These are phyloP conservation scores for Spodoptera exigua DNA, from an alignment of 2,888 invertebrate genomes.

Conservation along the genomic window DNA sequence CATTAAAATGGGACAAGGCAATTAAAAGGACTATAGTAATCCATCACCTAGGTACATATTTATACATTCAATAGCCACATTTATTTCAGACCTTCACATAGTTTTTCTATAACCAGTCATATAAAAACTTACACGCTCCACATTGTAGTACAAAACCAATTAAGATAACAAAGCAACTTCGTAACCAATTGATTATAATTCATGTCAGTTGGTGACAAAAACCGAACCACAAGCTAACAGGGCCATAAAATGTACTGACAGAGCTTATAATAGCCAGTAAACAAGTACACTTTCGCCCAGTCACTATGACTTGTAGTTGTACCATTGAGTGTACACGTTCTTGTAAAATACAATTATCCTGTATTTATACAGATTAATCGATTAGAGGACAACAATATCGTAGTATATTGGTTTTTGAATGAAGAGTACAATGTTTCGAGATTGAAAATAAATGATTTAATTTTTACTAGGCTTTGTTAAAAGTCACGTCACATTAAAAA, in stretches of 20 bases:
- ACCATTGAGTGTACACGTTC: slow-evolving; percentile 49
- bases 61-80: not conserved
- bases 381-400: slow-evolving; percentile 13
- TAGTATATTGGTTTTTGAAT: no score
- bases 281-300: slow-evolving; percentile 59
- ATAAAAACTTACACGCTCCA: slow-evolving; percentile 14
- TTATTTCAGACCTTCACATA: not conserved
- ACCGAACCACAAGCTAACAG: slow-evolving; percentile 31
- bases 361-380: slow-evolving; percentile 29
- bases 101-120: slow-evolving; percentile 1
- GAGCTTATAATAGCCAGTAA: slow-evolving; percentile 36
- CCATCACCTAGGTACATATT: no score
- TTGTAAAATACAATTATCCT: slow-evolving; percentile 18
- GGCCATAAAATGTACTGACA: slow-evolving; percentile 46
- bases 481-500: no score
- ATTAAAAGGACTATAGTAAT: no score
- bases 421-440: no score
- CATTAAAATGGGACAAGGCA: no score
- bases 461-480: no score
- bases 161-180: slow-evolving; percentile 19
- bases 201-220: slow-evolving; percentile 33
- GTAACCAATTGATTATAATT: slow-evolving; percentile 35
- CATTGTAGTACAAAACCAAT: slow-evolving; percentile 25
- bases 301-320: slow-evolving; percentile 59
- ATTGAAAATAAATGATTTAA: no score